Base-by-base conservation (phyloP, 2,113 vertebrate species). In the Microcebus jonahi region DNA sequence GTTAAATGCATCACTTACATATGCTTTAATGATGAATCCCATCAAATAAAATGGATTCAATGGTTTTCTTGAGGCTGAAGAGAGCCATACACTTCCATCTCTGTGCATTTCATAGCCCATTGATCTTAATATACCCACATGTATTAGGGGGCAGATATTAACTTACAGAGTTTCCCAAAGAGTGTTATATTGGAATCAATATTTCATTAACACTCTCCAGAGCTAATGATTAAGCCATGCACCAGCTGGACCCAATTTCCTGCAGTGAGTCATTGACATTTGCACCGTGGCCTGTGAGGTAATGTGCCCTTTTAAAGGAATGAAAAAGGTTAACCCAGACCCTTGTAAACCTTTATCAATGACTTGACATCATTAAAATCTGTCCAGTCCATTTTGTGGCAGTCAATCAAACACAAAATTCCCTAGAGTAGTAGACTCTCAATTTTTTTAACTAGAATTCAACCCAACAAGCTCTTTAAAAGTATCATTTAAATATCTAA, bases 321-420 rank as follows among this genome's bases (percentile, higher is more conserved):
- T 97, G 80, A 96, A 94, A 98, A 98, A 97, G 93, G 87, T 97
- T 98, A 98, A 98, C 97, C 96, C 91, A 96, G 96, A 97, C 96
- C 96, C 96, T 97, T 97, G 97, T 97, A 97, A 98, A 98, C 96
- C 96, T 98, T 97, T 97, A 92, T 97, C 97, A 98, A 96, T 98
- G 97, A 94, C 95, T 97, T 97, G 92, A 97, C 97, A 98, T 98
- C 97, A 97, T 97, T 98, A 97, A 98, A 97, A 95, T 97, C 92
- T 97, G 75, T 59, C 94, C 96, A 97, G 96, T 97, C 90, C 90
- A 97, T 98, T 98, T 97, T 96, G 86, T 93, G 92, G 96, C 86
- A 97, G 97, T 97, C 97, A 97, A 96, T 97, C 97, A 97, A 97
- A 98, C 63, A 93, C 87, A 95, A 97, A 91, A 97, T n/a, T 97